These are phyloP conservation scores for Chromoteleia sp. DNA, from an alignment of 2,888 invertebrate genomes.

Conservation along the genomic window DNA sequence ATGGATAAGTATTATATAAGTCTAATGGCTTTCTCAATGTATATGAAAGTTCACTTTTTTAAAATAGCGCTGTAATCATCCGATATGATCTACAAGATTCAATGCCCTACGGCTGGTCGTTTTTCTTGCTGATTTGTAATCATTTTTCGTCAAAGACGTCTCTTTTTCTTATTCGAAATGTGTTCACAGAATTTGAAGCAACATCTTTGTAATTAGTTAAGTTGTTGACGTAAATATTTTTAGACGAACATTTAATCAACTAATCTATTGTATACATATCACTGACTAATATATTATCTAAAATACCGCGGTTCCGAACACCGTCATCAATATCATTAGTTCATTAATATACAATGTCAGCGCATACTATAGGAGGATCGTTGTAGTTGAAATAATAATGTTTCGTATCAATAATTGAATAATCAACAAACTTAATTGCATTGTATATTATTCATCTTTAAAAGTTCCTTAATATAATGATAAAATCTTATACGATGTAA, in stretches of 20 bases:
- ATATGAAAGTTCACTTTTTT: slow-evolving; percentile 21
- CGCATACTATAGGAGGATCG: background rate
- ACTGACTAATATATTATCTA: too few relatives aligned
- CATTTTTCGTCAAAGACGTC: too few relatives aligned
- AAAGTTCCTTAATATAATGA: background rate
- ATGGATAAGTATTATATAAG: background rate
- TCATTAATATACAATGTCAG: slow-evolving; percentile 7
- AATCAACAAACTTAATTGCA: slow-evolving; percentile 11
- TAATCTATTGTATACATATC: too few relatives aligned
- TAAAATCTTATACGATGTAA: background rate
- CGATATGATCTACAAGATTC: slow-evolving; percentile 12
- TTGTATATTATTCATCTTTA: background rate
- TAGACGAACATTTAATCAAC: too few relatives aligned
- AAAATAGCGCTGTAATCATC: background rate
- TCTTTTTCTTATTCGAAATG: too few relatives aligned
- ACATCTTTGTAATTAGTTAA: too few relatives aligned
- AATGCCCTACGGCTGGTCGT: background rate
- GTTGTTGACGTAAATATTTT: too few relatives aligned
- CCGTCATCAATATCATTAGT: too few relatives aligned
- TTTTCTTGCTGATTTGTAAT: slow-evolving; percentile 2
- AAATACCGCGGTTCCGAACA: too few relatives aligned
- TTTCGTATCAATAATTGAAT: slow-evolving; percentile 27
- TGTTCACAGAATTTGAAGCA: too few relatives aligned
- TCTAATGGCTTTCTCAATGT: slow-evolving; percentile 21
- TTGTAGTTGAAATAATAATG: slow-evolving; percentile 4